phyloP scores from a whole-genome alignment of 1,140 invertebrate species.

The Magallana angulata region DNA sequence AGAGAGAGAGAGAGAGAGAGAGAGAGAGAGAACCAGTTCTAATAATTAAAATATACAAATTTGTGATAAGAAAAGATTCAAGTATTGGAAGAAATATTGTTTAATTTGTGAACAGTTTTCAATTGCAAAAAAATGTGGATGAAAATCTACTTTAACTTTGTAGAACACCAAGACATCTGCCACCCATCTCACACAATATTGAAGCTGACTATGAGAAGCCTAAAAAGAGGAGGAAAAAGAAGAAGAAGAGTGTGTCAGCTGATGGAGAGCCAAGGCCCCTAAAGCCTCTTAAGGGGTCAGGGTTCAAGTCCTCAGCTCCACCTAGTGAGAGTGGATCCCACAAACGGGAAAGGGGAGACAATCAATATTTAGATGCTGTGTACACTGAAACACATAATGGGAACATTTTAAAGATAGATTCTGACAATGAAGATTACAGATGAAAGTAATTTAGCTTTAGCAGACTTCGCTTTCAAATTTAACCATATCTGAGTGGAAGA shows the following conservation, averaged over 20 bases:
- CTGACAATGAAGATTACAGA: constrained; percentile 29
- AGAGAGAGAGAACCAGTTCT: not conserved
- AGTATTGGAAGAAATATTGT: not conserved
- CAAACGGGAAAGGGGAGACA: not conserved
- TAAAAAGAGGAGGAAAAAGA: constrained; percentile 36
- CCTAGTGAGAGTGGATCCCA: constrained; percentile 32
- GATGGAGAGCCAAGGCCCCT: constrained; percentile 16
- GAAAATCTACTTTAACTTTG: not conserved
- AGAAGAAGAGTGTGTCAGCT: constrained; percentile 20
- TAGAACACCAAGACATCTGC: constrained; percentile 16
- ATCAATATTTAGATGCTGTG: not conserved
- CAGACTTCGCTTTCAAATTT: not conserved
- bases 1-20: too few species aligned
- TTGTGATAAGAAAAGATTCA: not conserved
- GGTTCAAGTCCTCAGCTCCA: constrained; percentile 26
- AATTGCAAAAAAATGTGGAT: not conserved
- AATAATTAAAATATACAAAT: not conserved
- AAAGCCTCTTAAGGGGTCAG: not conserved
- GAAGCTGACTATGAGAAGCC: constrained; percentile 29
- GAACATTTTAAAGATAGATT: constrained; percentile 13
- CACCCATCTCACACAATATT: not conserved
- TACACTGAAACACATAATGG: not conserved
- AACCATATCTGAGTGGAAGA: too few species aligned
- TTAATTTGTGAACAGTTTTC: not conserved
- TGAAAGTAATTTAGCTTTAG: not conserved